A percentile compares a stretch with the other conserved stretches of the same genome.
Conservation (phyloP, 2,797 vertebrate species). For the Carduelis carduelis region DNA sequence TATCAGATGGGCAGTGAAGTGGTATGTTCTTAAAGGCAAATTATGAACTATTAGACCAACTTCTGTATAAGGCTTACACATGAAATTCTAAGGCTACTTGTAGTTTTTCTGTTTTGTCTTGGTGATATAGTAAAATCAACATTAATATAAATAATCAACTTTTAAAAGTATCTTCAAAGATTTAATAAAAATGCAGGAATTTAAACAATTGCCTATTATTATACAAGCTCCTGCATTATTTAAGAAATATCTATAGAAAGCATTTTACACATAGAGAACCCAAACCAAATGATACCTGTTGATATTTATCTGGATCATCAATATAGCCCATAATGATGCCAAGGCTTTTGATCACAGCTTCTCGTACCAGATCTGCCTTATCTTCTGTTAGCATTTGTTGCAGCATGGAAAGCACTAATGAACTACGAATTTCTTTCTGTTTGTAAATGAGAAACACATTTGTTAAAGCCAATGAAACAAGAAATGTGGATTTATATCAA, state of each 20-base stretch:
- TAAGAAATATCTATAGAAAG: neutral
- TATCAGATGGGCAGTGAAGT: neutral
- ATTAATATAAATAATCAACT: neutral
- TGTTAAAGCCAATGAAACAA: neutral
- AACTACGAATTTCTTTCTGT: conserved; percentile 98
- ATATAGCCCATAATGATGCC: conserved; percentile 98
- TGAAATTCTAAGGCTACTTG: neutral
- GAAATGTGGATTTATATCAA: neutral
- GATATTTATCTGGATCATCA: conserved; percentile 96
- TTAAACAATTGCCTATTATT: neutral
- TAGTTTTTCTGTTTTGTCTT: neutral
- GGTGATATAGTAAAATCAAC: neutral
- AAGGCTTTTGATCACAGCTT: conserved; percentile 98
- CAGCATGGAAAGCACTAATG: conserved; percentile 95
- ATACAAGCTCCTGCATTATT: neutral
- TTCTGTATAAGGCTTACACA: neutral
- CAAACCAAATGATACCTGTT: conserved; percentile 80
- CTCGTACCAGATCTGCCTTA: conserved; percentile 97
- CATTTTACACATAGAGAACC: neutral
- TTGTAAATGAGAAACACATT: conserved; percentile 12
- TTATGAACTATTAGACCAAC: neutral
- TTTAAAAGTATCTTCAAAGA: neutral
- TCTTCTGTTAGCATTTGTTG: conserved; percentile 99
- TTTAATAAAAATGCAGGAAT: neutral
- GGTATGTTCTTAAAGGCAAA: neutral